Evolutionary conservation across 2,113 vertebrate genomes (phyloP), one percentile per base, ranked within the genome.

Genomic region (Hypomesus transpacificus): DNA sequence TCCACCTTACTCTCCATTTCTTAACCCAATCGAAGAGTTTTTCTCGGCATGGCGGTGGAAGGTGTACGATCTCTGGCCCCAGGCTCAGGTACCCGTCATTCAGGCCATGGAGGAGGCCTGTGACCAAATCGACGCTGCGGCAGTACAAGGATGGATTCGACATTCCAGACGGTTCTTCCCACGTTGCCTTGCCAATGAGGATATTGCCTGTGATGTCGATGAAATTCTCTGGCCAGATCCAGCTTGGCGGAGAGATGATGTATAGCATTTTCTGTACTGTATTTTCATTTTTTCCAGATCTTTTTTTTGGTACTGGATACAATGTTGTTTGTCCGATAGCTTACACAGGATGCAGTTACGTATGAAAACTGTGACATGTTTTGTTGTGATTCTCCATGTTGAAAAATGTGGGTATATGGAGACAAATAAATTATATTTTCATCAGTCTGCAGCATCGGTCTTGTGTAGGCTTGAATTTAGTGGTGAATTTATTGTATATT

Each of bases 121-220:
- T 26, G 24, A 24, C 24, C 24, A 24, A 24, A 24, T 24, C 24
- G 24, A 24, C 24, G 24, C 24, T 24, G 24, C 24, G 24, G 24
- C 24, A 24, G 24, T 24, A 24, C 24, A 24, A 24, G 24, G 24
- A 24, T 24, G 24, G 24, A 24, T 24, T 24, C 24, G 24, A 24
- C 24, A 24, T 24, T 24, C 24, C 24, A 24, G 24, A 24, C 2
- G 24, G 24, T 24, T 24, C 24, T 24, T 24, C 24, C 24, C 24
- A 24, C 24, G 24, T 24, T 24, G 24, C 52, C 69, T 71, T 71
- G 31, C 57, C 17, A 62, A 50, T 20, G 69, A 71, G 34, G 58
- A 50, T 14, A 71, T 62, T 17, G 69, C 39, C 51, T 68, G 66
- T 53, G 66, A 68, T 71, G 46, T 71, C 17, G 69, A 71, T 53